Evolutionary conservation across 2,113 vertebrate genomes (phyloP), one percentile per base, ranked within the genome.

Genomic region (Thomomys bottae): DNA sequence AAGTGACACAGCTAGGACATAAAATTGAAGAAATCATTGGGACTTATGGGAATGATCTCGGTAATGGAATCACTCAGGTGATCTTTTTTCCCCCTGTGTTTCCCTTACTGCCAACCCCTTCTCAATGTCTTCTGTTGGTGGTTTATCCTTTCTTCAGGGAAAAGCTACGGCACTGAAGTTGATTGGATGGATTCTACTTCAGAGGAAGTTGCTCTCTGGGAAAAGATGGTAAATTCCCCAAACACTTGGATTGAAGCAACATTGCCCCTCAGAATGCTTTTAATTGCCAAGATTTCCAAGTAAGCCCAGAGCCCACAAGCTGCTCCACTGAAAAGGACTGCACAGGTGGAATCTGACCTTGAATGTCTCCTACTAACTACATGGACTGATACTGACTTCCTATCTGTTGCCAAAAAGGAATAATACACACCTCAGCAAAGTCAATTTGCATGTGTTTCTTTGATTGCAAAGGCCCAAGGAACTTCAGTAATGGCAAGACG

Each of bases 131-230:
- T 92, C 61, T 61, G 9, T 28, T 63, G 11, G 34, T 76, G 28
- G 26, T 81, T 85, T 59, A 5, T 23, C 23, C 57, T 86, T 84
- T 63, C n/a, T 96, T 76, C 95, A 99, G 99, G 99, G 49, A 98
- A 98, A 97, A 99, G 99, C 96, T 99, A 99, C 18, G 98, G 98
- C 26, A 97, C 97, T 64, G 95, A 96, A 3, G 99, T 99, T 70
- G 97, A 97, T 34, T 99, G 99, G 99, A 99, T 99, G 99, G 99
- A 99, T 96, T 99, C 99, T 4, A 98, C 97, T 1, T 83, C 96
- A 79, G 98, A 97, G 4, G 99, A 99, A 97, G 96, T 96, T 20
- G 95, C 94, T 72, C 96, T 99, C 72, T 99, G 99, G 99, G 97
- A 98, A 77, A 98, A 97, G 96, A 99, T 99, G 99, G 98, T 99